Evolutionary conservation across 2,113 vertebrate species (phyloP).

Genomic region (Perca schrenkii): DNA sequence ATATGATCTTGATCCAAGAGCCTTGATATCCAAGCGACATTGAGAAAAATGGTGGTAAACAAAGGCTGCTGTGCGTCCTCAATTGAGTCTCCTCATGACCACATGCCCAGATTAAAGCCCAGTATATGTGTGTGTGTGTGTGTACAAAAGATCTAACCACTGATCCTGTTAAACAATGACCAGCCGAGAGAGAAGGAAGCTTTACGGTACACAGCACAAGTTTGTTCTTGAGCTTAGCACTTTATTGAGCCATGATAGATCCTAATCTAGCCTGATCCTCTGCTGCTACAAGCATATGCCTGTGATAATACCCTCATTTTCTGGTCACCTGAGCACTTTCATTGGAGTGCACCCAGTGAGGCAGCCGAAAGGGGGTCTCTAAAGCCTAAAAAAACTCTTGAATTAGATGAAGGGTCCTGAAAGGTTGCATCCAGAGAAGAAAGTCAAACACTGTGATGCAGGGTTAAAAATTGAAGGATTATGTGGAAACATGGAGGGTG

Average conservation of each 20-base stretch:
- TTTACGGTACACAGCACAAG: constrained; percentile 68
- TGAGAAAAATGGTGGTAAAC: constrained; percentile 34
- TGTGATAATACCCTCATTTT: constrained; percentile 84
- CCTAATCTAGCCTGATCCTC: constrained; percentile 82
- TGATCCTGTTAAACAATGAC: constrained; percentile 77
- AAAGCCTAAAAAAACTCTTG: constrained; percentile 66
- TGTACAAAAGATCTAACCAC: constrained; percentile 53
- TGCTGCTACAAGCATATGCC: constrained; percentile 81
- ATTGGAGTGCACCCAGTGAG: constrained; percentile 65
- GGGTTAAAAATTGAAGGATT: constrained; percentile 83
- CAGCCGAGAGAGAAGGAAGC: constrained; percentile 67
- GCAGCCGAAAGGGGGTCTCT: constrained; percentile 59
- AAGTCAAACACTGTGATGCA: constrained; percentile 83
- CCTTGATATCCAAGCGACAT: constrained; percentile 24
- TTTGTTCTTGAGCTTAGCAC: constrained; percentile 78
- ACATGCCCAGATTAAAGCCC: constrained; percentile 66
- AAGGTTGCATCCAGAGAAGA: constrained; percentile 75
- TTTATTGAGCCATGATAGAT: constrained; percentile 78
- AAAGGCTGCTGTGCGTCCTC: constrained; percentile 30
- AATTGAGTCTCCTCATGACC: constrained; percentile 17
- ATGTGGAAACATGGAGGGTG: constrained; percentile 75
- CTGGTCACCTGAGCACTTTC: constrained; percentile 85
- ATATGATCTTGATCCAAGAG: constrained; percentile 22
- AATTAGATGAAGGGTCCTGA: constrained; percentile 69
- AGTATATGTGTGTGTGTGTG: constrained; percentile 10